Evolutionary conservation across 2,797 vertebrate species (phyloP), one percentile per base, ranked within the genome.

Genomic region (Tenualosa ilisha): DNA sequence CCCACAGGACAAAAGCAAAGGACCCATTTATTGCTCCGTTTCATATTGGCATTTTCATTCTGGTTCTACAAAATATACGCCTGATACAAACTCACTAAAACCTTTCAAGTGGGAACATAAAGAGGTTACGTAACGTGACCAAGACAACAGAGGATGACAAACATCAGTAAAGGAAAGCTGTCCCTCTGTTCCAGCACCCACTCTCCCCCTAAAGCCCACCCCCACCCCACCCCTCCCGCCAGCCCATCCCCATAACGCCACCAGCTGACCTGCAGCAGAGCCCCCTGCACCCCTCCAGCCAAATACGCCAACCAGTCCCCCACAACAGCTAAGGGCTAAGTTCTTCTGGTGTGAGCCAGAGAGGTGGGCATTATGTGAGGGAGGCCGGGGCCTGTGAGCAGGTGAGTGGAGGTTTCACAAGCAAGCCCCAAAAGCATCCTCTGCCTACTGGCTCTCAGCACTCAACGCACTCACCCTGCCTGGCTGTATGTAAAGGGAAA

Each of bases 221-320:
- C 63, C 59, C 59, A 26, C 6, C n/a, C n/a, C 24, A 6, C 24
- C 24, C 8, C 61, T 6, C 63, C 63, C 63, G 6, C 51, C 51
- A 59, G 4, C 91, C 91, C 89, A 89, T 93, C 93, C 91, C 87
- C 91, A 86, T 81, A 91, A 91, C 92, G 94, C 93, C 85, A 95
- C 91, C 92, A 92, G 95, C 95, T 95, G 95, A 95, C 95, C 95
- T 93, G 95, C 95, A 96, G 96, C 95, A 95, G 93, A 95, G 93
- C 94, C 93, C 92, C 91, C 40, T 79, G 92, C 93, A 93, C 93
- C 89, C 91, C 91, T 91, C 91, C 81, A 86, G 84, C 54, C 83
- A 87, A 81, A 85, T 82, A 86, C 82, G 85, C 87, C 43, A 22
- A 88, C 83, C 82, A 88, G 51, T 75, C 82, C 50, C 56, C 88